These are phyloP conservation scores for Characodon lateralis DNA, from an alignment of 2,797 vertebrate species.

Conservation along the genomic window DNA sequence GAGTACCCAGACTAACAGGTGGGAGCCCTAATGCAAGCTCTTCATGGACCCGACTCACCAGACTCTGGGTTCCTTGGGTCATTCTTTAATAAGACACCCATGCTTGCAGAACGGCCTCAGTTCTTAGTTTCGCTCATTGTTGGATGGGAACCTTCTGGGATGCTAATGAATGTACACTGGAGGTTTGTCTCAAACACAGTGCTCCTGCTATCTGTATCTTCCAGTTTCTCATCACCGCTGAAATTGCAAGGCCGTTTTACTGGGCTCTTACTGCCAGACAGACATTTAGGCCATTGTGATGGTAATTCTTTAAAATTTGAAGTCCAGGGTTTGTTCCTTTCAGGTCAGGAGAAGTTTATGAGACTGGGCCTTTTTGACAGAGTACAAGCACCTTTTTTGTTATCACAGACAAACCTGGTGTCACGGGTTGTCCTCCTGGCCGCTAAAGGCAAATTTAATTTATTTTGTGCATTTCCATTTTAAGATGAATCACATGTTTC, in stretches of 20 bases:
- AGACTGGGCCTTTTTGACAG: conserved; percentile 59
- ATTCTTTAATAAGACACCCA: conserved; percentile 82
- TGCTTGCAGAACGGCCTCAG: conserved; percentile 80
- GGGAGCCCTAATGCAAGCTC: conserved; percentile 86
- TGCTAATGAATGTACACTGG: conserved; percentile 77
- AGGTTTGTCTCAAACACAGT: conserved; percentile 75
- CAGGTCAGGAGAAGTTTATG: conserved; percentile 64
- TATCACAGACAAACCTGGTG: conserved; percentile 53
- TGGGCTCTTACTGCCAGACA: conserved; percentile 68
- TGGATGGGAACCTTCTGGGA: conserved; percentile 69
- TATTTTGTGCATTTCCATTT: conserved; percentile 80
- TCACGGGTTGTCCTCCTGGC: conserved; percentile 55
- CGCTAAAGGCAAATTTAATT: conserved; percentile 77
- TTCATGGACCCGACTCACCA: conserved; percentile 74
- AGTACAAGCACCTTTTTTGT: conserved; percentile 73
- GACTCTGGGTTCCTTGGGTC: conserved; percentile 75
- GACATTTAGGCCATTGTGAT: conserved; percentile 81
- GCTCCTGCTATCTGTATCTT: conserved; percentile 69
- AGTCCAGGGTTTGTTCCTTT: conserved; percentile 73
- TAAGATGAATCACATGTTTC: conserved; percentile 80
- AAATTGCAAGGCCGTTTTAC: conserved; percentile 79
- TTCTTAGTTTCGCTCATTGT: conserved; percentile 76
- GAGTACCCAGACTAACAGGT: conserved; percentile 86
- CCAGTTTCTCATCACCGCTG: conserved; percentile 76
- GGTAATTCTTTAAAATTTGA: conserved; percentile 81